These are phyloP conservation scores for Drosophila nigritarsus DNA, from an alignment of 2,888 invertebrate genomes.

Conservation along the genomic window DNA sequence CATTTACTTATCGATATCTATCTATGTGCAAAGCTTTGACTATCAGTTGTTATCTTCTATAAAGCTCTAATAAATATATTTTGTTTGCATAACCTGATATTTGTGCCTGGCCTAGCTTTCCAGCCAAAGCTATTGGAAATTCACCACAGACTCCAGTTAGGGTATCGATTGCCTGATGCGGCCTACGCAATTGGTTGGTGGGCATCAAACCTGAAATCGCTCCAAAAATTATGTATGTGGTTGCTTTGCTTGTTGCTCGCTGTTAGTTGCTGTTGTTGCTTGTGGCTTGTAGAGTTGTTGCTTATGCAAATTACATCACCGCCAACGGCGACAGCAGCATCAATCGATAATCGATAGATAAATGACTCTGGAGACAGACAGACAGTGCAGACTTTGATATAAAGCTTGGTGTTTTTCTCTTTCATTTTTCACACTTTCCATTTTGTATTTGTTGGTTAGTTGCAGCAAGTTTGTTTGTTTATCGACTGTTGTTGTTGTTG, in stretches of 20 bases:
- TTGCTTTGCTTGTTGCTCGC: conserved; percentile 31
- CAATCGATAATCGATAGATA: conserved; percentile 45
- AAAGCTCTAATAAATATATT: neutral
- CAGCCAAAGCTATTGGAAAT: neutral
- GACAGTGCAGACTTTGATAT: conserved; percentile 8
- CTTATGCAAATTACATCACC: conserved; percentile 78
- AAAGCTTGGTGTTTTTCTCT: conserved; percentile 2
- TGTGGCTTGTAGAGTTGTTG: conserved; percentile 38
- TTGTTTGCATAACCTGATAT: neutral
- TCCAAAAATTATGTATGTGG: conserved; percentile 60
- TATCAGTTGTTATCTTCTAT: neutral
- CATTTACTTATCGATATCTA: neutral
- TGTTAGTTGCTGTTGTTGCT: conserved; percentile 14
- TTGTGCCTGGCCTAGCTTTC: neutral
- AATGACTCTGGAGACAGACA: conserved; percentile 30
- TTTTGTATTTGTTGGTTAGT: conserved; percentile 29
- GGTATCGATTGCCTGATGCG: conserved; percentile 48
- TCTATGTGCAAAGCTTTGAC: neutral
- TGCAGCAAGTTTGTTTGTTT: conserved; percentile 54
- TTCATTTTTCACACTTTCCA: conserved; percentile 46
- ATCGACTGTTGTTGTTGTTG: conserved; percentile 15
- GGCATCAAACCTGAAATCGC: conserved; percentile 71
- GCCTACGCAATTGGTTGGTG: conserved; percentile 51
- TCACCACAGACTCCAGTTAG: conserved; percentile 10
- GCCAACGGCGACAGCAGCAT: conserved; percentile 40